Conservation (phyloP, 2,113 vertebrate species). For the Pollachius pollachius region DNA sequence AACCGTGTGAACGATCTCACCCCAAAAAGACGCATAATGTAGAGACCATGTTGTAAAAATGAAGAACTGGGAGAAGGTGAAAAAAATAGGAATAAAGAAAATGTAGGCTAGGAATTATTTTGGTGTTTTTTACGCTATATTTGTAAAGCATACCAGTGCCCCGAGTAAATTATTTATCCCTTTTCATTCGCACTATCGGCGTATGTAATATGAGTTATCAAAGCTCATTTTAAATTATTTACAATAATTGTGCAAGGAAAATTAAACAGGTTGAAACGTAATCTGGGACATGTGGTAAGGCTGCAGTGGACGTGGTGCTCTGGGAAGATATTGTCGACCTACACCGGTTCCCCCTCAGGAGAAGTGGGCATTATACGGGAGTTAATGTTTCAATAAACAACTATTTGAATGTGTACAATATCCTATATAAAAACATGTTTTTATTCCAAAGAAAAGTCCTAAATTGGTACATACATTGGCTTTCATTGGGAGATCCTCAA, state of each 20-base stretch:
- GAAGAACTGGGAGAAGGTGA: background rate
- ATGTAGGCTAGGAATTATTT: background rate
- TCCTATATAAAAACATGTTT: background rate
- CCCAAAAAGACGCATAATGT: constrained; percentile 6
- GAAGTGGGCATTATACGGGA: background rate
- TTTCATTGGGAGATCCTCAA: too few relatives aligned
- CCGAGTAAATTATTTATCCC: constrained; percentile 91
- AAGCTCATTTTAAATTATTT: constrained; percentile 96
- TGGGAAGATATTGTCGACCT: constrained; percentile 41
- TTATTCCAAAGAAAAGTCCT: too few relatives aligned
- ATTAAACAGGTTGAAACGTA: constrained; percentile 87
- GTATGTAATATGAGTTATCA: constrained; percentile 99
- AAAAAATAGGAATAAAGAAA: background rate
- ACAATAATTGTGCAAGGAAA: constrained; percentile 85
- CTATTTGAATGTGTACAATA: background rate
- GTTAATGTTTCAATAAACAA: background rate
- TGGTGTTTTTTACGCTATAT: constrained; percentile 49
- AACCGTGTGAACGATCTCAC: constrained; percentile 15
- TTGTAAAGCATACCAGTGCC: constrained; percentile 55
- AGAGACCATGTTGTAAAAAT: background rate
- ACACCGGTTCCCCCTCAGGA: constrained; percentile 8
- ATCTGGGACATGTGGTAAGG: constrained; percentile 81
- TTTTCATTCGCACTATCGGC: constrained; percentile 83
- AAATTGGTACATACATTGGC: too few relatives aligned
- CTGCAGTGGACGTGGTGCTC: constrained; percentile 58